Evolutionary conservation across 2,888 invertebrate species (phyloP), one percentile per base, ranked within the genome.

Genomic region (Autographa gamma): DNA sequence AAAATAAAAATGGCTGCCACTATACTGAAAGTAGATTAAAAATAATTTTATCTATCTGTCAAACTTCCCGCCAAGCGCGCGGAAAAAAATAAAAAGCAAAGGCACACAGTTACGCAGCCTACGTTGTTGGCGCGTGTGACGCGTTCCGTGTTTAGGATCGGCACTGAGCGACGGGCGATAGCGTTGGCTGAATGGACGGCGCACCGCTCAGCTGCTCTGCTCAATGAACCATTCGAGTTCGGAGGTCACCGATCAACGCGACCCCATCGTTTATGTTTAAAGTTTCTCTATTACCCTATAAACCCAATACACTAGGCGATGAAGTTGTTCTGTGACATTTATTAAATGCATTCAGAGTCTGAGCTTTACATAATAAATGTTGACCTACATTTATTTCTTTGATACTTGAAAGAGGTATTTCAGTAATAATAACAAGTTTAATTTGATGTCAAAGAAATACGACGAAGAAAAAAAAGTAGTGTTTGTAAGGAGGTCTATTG

Each of bases 201-300:
- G 83, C 80, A 87, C 90, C 87, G 90, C 91, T 91, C 93, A 93
- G 92, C 93, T 93, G 93, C 88, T 91, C 90, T 91, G 89, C 93
- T 95, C 95, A 95, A 94, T 95, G 95, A 94, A 94, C 90, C 93
- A 93, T 91, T 90, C 88, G 90, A 92, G 95, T 94, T 94, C 95
- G 93, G 91, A 94, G 95, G 95, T 94, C 94, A 90, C 89, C 88
- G 86, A 88, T 90, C 90, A 91, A 92, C 89, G 87, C 92, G 93
- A 94, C 93, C 94, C 91, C 79, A 77, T 74, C 90, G 86, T 87
- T 89, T 88, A 85, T 87, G 85, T 86, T 88, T 81, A 86, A 87
- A 90, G 90, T 93, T 93, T 93, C 93, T 90, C 91, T 90, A 91
- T 89, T 90, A 92, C 90, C 91, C 91, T 90, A 92, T 82, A 84